These are phyloP conservation scores for Drosophila kuntzei DNA, from an alignment of 2,888 invertebrate species.

Conservation along the genomic window DNA sequence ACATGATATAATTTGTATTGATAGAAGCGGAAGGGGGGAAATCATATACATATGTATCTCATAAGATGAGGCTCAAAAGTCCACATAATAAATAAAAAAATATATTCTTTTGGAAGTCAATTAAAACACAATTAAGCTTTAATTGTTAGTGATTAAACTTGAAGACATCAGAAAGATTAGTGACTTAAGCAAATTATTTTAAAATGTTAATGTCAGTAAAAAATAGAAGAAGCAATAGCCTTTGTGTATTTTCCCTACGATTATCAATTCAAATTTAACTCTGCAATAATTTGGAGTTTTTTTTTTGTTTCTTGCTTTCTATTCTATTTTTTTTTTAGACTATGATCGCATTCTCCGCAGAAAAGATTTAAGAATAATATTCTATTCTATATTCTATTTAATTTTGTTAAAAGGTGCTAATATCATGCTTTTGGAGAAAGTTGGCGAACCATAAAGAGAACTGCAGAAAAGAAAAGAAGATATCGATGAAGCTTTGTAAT, in stretches of 20 bases:
- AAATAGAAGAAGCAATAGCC: background rate
- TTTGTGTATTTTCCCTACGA: background rate
- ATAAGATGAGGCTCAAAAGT: background rate
- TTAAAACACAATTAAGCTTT: slow-evolving; percentile 1
- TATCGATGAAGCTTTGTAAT: slow-evolving; percentile 30
- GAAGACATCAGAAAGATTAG: background rate
- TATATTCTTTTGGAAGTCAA: slow-evolving; percentile 2
- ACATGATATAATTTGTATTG: background rate
- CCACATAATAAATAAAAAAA: background rate
- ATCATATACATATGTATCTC: background rate
- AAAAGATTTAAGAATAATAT: slow-evolving; percentile 12
- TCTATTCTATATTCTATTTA: slow-evolving; percentile 11
- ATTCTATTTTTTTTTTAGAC: background rate
- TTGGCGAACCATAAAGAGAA: slow-evolving; percentile 34
- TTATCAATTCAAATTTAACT: background rate
- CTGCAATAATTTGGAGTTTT: slow-evolving; percentile 5
- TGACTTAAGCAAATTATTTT: background rate
- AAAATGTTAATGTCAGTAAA: slow-evolving; percentile 6
- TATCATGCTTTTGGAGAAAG: slow-evolving; percentile 54
- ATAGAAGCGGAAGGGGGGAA: background rate
- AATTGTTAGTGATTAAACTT: background rate
- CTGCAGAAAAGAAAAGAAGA: slow-evolving; percentile 1
- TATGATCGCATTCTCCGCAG: background rate
- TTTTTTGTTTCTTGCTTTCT: slow-evolving; percentile 8
- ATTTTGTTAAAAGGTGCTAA: slow-evolving; percentile 37